Percentiles rank a stretch among this genome's conserved stretches.
These are phyloP conservation scores for Eleutherodactylus coqui DNA, from an alignment of 2,797 vertebrate species.

Conservation along the genomic window DNA sequence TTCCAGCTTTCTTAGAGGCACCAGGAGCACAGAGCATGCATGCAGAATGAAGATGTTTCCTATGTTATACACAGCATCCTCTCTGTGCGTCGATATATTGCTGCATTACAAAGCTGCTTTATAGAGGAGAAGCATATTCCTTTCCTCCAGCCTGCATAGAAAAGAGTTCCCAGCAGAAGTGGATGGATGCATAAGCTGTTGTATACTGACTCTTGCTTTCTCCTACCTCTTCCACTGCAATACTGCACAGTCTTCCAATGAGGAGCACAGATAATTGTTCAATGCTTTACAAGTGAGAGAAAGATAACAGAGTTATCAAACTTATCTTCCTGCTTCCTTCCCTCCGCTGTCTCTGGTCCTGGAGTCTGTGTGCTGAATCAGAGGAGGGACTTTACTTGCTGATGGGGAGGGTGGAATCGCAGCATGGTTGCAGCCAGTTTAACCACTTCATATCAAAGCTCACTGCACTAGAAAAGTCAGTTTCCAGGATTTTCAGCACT, in stretches of 20 bases:
- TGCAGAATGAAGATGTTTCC: neutral
- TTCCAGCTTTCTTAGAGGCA: neutral
- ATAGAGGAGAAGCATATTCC: slow-evolving; percentile 1
- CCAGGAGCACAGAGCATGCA: neutral
- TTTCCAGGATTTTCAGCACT: neutral
- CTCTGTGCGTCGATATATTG: neutral
- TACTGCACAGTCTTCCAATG: slow-evolving; percentile 4
- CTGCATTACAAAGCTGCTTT: neutral
- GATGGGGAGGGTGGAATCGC: slow-evolving; percentile 8
- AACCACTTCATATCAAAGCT: neutral
- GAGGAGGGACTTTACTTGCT: neutral
- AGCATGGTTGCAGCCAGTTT: neutral
- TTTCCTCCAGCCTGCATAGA: neutral
- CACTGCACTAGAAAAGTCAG: neutral
- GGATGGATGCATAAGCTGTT: neutral
- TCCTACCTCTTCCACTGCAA: slow-evolving; percentile 18
- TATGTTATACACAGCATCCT: neutral
- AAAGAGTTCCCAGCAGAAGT: slow-evolving; percentile 7
- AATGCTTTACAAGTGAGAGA: slow-evolving; percentile 25
- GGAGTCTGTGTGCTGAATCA: slow-evolving; percentile 16
- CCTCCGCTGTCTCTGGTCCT: slow-evolving; percentile 20
- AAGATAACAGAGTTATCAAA: slow-evolving; percentile 40
- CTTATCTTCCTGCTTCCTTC: neutral
- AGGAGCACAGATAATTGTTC: neutral
- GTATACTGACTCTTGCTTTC: slow-evolving; percentile 15